Conservation (phyloP, 2,888 invertebrate species). For the Crematogaster levior region DNA sequence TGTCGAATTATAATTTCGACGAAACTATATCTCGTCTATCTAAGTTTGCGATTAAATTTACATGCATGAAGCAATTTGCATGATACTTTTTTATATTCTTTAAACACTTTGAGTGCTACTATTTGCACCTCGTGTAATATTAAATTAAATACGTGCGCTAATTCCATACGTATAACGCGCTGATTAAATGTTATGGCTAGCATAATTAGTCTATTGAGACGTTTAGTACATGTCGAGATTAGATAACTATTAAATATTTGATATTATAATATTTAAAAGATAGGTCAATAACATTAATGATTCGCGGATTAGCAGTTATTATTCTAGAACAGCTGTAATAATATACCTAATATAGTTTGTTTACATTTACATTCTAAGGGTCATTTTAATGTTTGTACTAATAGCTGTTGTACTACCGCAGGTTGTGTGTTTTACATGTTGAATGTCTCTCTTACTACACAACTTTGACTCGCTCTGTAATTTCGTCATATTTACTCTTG, state of each 20-base stretch:
- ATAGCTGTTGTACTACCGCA: conserved; percentile 21
- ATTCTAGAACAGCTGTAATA: conserved; percentile 23
- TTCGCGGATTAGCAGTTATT: conserved; percentile 14
- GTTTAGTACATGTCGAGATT: neutral
- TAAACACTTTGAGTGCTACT: neutral
- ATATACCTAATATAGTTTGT: conserved; percentile 28
- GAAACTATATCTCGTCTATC: conserved; percentile 14
- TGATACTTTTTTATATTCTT: neutral
- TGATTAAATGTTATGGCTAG: conserved; percentile 2
- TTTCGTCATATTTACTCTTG: conserved; percentile 31
- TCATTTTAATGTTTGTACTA: conserved; percentile 36
- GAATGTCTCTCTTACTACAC: conserved; percentile 12
- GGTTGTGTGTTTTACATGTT: conserved; percentile 12
- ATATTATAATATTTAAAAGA: conserved; percentile 22
- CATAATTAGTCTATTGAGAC: neutral
- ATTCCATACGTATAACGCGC: neutral
- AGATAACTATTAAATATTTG: neutral
- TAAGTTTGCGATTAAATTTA: neutral
- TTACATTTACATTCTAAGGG: conserved; percentile 39
- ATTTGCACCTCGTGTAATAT: neutral
- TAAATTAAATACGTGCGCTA: neutral
- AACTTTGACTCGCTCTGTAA: conserved; percentile 44
- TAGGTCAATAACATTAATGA: conserved; percentile 21
- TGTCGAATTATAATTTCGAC: conserved; percentile 57
- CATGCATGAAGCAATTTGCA: neutral